Evolutionary conservation across 2,797 vertebrate genomes (phyloP).

Genomic region (Poecilia gillii): DNA sequence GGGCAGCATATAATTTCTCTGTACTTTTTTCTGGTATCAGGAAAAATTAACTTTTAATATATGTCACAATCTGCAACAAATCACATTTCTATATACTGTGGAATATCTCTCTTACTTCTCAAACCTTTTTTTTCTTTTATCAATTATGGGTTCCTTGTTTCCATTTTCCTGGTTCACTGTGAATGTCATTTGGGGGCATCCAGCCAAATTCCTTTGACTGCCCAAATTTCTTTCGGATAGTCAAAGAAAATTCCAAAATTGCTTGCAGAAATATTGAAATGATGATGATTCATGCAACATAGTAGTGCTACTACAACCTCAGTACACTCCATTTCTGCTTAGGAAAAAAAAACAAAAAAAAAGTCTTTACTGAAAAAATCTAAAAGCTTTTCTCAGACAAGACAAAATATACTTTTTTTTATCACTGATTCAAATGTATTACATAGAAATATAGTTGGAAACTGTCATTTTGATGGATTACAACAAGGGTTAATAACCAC

Average conservation of each 20-base stretch:
- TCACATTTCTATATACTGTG: not conserved
- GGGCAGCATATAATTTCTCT: not conserved
- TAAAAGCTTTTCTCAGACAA: not conserved
- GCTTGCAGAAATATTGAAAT: not conserved
- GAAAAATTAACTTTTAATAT: not conserved
- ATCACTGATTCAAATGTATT: not conserved
- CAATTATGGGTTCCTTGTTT: not conserved
- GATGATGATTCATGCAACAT: not conserved
- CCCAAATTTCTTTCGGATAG: too few species aligned
- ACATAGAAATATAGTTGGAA: not conserved
- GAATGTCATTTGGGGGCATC: not conserved
- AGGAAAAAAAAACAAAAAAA: not conserved
- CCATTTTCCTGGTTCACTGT: not conserved
- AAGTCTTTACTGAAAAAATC: not conserved
- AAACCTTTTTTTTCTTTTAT: not conserved
- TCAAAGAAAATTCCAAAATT: not conserved
- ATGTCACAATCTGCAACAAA: not conserved
- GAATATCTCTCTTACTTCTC: not conserved
- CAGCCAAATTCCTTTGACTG: not conserved
- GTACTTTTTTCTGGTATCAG: not conserved
- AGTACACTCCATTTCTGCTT: not conserved
- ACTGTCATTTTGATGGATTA: not conserved
- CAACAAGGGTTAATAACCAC: not conserved
- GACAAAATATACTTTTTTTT: not conserved
- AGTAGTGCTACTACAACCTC: not conserved